Base-by-base conservation (phyloP, 2,113 vertebrate species). In the Antigone vipio region DNA sequence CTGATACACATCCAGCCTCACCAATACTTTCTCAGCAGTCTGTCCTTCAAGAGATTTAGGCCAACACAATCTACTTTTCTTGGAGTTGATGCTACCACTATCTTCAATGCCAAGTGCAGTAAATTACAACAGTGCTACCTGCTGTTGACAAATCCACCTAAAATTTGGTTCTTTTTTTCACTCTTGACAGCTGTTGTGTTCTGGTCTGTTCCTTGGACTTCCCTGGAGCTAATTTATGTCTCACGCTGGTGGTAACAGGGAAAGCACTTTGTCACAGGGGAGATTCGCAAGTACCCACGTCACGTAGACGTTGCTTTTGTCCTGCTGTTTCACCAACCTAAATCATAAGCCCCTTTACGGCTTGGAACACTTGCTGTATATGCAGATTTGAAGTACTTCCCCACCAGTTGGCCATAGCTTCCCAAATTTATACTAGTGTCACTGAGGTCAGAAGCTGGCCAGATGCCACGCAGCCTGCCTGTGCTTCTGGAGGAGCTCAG, bases 361-460 rank as follows among this genome's bases (percentile, higher is more conserved):
- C 52, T 72, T 77, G 56, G 58, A 94, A 53, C 44, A 56, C 21
- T 93, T 78, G 79, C 88, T 74, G 27, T 49, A 38, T 59, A 55
- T 71, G 71, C 56, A 77, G 64, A 81, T 74, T 20, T 63, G 62
- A 94, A 94, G 62, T 68, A 49, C 53, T 92, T 75, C 86, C 86
- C 89, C 79, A 72, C 60, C 56, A 86, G 79, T 38, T 95, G 86
- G 91, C 86, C 86, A 40, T 44, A 93, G 52, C 34, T 75, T 75
- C 92, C 69, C 56, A 68, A 73, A 91, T 93, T 87, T 91, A 53
- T 75, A 23, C 34, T 74, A 9, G 44, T 52, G 60, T 75, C 64
- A 71, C 68, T 86, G 90, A 93, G 69, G 89, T 96, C 83, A 96
- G 94, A 90, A 60, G 35, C 56, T 96, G 93, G 91, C 76, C 30